Conservation (phyloP, 2,888 invertebrate species). For the Pasiphila rectangulata region DNA sequence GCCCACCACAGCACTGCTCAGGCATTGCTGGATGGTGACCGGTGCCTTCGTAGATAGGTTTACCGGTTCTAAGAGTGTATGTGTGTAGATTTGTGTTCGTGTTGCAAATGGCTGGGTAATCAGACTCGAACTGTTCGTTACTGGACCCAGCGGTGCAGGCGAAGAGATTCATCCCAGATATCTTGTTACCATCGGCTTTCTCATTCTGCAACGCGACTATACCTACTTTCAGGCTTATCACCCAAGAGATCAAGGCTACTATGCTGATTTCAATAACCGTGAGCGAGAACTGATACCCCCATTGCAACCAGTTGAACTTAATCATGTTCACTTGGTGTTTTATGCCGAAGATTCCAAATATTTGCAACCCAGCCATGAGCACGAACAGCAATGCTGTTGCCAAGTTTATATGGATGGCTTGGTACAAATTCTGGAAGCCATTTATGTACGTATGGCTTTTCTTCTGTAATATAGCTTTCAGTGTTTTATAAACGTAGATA, state of each 20-base stretch:
- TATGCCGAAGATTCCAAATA: slow-evolving; percentile 85
- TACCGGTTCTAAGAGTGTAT: slow-evolving; percentile 88
- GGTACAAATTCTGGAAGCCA: slow-evolving; percentile 89
- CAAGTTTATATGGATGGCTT: slow-evolving; percentile 94
- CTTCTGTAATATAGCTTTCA: slow-evolving; percentile 86
- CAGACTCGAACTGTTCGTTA: slow-evolving; percentile 90
- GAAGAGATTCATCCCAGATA: slow-evolving; percentile 89
- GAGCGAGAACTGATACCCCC: slow-evolving; percentile 93
- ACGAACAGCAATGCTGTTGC: slow-evolving; percentile 92
- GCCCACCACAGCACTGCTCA: slow-evolving; percentile 68
- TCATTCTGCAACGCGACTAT: slow-evolving; percentile 84
- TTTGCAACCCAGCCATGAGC: slow-evolving; percentile 89
- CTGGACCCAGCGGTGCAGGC: slow-evolving; percentile 92
- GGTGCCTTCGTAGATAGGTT: slow-evolving; percentile 86
- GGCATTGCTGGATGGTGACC: slow-evolving; percentile 67
- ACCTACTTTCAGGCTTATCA: slow-evolving; percentile 87
- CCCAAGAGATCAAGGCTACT: slow-evolving; percentile 91
- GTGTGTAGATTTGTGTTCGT: slow-evolving; percentile 92
- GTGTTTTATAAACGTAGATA: slow-evolving; percentile 89
- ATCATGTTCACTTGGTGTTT: slow-evolving; percentile 78
- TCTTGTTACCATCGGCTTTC: slow-evolving; percentile 83
- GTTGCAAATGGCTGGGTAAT: slow-evolving; percentile 92
- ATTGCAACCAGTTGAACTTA: slow-evolving; percentile 92
- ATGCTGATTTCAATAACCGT: slow-evolving; percentile 93
- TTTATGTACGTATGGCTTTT: slow-evolving; percentile 90